Percentiles rank a stretch among this genome's conserved stretches.
Evolutionary conservation across 1,140 invertebrate genomes (phyloP).

Genomic region (Panagrolaimus sp.): DNA sequence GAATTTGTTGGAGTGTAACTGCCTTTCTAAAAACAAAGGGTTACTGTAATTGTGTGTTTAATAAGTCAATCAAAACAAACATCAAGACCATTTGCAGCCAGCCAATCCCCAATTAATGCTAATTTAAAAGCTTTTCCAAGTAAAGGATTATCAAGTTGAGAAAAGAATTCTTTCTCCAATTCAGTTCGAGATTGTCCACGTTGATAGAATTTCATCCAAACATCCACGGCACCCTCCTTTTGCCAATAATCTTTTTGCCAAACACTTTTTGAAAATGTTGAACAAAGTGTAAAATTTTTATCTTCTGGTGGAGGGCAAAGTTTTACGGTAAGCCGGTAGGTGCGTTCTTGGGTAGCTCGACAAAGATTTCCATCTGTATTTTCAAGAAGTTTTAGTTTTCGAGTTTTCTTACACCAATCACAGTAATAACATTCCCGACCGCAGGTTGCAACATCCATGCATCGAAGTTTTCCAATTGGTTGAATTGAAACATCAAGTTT

Average conservation of each 20-base stretch:
- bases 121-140: constrained; percentile 58
- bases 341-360: constrained; percentile 54
- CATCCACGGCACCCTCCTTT: constrained; percentile 58
- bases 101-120: constrained; percentile 58
- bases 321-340: constrained; percentile 50
- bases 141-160: constrained; percentile 57
- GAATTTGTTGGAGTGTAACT: constrained; percentile 59
- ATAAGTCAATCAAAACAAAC: constrained; percentile 25
- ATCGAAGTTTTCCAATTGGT: constrained; percentile 58
- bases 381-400: constrained; percentile 56
- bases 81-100: constrained; percentile 56
- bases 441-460: constrained; percentile 59
- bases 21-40: constrained; percentile 48
- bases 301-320: constrained; percentile 57
- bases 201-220: constrained; percentile 60
- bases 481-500: constrained; percentile 52
- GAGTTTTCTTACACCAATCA: constrained; percentile 57
- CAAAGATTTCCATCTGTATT: constrained; percentile 59
- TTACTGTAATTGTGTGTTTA: background rate
- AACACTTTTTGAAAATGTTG: constrained; percentile 57
- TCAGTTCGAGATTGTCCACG: constrained; percentile 51
- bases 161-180: constrained; percentile 58
- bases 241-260: constrained; percentile 60
- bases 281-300: constrained; percentile 57
- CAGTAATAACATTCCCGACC: constrained; percentile 58